Percentiles rank a stretch among this genome's conserved stretches.
Conservation (phyloP, 2,797 vertebrate genomes). For the Sardinella longiceps region DNA sequence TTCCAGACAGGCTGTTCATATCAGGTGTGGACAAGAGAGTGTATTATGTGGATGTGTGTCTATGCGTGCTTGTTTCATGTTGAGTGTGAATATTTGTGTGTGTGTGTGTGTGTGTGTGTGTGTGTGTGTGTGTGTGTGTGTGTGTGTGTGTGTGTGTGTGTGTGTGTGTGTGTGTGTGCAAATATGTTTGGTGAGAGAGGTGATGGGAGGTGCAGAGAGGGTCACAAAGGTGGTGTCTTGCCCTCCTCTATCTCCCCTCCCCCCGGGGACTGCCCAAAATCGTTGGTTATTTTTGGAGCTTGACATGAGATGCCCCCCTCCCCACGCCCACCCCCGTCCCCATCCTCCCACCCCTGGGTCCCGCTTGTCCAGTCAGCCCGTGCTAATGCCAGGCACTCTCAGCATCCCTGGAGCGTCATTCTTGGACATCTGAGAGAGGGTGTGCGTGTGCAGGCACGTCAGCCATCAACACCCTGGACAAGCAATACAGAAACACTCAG, state of each 20-base stretch:
- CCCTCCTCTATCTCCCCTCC: constrained; percentile 45
- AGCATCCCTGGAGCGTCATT: constrained; percentile 2
- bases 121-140: background rate
- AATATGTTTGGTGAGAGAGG: background rate
- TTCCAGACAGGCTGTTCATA: too few relatives aligned
- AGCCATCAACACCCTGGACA: background rate
- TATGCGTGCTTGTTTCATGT: background rate
- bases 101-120: background rate
- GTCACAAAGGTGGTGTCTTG: background rate
- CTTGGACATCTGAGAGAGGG: constrained; percentile 30
- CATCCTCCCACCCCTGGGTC: background rate
- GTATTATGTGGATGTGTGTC: background rate
- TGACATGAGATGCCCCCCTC: constrained; percentile 56
- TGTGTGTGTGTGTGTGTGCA: background rate
- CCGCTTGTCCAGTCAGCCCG: background rate
- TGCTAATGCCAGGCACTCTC: constrained; percentile 16
- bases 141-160: background rate
- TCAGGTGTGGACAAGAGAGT: background rate
- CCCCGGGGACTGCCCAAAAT: constrained; percentile 43
- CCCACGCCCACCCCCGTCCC: background rate
- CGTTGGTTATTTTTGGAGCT: constrained; percentile 65
- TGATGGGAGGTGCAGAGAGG: background rate
- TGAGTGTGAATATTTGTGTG: background rate
- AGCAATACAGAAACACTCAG: background rate
- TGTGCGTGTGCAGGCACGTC: constrained; percentile 9